Evolutionary conservation across 2,888 invertebrate genomes (phyloP).

Genomic region (Adelognathus sp.): DNA sequence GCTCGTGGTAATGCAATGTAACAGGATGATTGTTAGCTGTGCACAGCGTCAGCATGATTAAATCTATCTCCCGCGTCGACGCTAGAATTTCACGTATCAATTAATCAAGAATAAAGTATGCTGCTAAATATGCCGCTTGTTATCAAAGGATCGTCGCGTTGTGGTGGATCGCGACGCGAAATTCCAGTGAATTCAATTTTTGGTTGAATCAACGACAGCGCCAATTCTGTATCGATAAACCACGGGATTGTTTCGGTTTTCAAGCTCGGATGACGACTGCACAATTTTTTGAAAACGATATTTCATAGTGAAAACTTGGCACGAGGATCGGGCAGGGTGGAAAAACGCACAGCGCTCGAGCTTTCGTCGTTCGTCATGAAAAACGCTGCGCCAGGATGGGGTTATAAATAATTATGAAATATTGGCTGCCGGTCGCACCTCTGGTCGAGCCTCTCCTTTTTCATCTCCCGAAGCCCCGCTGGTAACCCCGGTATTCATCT

Average conservation of each 20-base stretch:
- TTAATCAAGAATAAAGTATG: not conserved
- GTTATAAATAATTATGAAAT: constrained; percentile 71
- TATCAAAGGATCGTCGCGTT: not conserved
- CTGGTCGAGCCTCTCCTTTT: constrained; percentile 16
- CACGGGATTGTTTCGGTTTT: constrained; percentile 23
- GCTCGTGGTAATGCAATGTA: not conserved
- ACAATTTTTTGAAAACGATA: constrained; percentile 53
- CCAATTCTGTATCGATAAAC: not conserved
- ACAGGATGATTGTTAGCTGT: not conserved
- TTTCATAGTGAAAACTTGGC: constrained; percentile 56
- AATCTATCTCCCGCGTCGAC: not conserved
- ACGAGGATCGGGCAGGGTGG: not conserved
- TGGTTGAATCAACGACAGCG: not conserved
- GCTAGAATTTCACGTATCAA: not conserved
- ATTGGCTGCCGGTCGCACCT: constrained; percentile 67
- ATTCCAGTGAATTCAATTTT: not conserved
- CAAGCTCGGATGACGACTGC: constrained; percentile 21
- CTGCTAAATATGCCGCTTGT: not conserved
- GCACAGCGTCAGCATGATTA: not conserved
- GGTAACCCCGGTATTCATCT: constrained; percentile 9
- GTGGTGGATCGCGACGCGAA: not conserved
- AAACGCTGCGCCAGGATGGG: constrained; percentile 29
- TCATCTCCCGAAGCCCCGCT: constrained; percentile 4
- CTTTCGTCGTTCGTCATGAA: constrained; percentile 56
- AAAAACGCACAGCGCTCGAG: constrained; percentile 16